These are phyloP conservation scores for Colossoma macropomum DNA, from an alignment of 2,113 vertebrate species.

Conservation along the genomic window DNA sequence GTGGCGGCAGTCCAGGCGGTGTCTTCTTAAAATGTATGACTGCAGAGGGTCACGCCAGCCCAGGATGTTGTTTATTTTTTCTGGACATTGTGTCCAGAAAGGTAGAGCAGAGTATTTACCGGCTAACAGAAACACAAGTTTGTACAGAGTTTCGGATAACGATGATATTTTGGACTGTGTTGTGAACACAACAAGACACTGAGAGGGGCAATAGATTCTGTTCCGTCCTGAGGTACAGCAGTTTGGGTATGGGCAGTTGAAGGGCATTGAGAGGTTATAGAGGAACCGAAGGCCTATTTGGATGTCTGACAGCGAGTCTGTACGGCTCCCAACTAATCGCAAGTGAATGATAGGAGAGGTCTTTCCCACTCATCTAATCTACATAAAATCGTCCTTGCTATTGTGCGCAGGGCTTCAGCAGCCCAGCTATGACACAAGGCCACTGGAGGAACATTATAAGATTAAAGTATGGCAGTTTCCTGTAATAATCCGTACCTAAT, in stretches of 20 bases:
- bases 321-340: background rate
- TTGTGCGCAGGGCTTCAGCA: background rate
- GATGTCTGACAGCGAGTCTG: background rate
- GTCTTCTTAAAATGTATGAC: too few relatives aligned
- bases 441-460: constrained; percentile 34
- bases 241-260: too few relatives aligned
- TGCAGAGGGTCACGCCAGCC: too few relatives aligned
- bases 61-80: too few relatives aligned
- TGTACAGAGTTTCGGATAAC: background rate
- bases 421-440: background rate
- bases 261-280: background rate
- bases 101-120: too few relatives aligned
- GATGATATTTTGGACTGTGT: background rate
- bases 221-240: background rate
- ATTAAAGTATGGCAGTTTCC: constrained; percentile 38
- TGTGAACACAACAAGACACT: background rate
- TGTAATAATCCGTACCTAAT: constrained; percentile 33
- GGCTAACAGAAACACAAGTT: too few relatives aligned
- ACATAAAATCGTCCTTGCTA: constrained; percentile 1
- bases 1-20: too few relatives aligned
- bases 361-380: constrained; percentile 13
- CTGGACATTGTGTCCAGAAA: too few relatives aligned
- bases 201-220: background rate
- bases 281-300: background rate
- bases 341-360: background rate